A percentile compares a stretch with the other conserved stretches of the same genome.
These are phyloP conservation scores for Parazoanthus darwini DNA, from an alignment of 92 coral and sea anemone genomes.

Conservation along the genomic window DNA sequence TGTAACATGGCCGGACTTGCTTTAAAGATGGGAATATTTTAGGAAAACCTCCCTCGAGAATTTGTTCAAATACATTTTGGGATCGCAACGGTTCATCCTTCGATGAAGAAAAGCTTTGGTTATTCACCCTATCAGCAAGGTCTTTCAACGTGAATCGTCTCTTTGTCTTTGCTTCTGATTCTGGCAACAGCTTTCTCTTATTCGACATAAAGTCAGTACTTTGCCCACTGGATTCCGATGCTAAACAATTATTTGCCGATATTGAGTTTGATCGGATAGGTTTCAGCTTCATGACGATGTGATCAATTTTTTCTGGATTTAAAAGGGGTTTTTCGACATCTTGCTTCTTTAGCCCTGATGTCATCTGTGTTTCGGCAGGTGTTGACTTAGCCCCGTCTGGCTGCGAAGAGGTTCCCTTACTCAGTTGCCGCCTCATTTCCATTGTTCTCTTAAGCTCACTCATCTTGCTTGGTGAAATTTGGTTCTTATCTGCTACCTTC, in stretches of 20 bases:
- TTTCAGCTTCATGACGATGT: not conserved
- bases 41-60: not conserved
- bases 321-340: not conserved
- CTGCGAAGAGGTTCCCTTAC: not conserved
- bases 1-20: not conserved
- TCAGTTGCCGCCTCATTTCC: conserved; percentile 17
- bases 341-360: not conserved
- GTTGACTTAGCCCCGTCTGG: not conserved
- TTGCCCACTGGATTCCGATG: not conserved
- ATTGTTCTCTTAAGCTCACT: conserved; percentile 23
- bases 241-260: not conserved
- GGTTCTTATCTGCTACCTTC: conserved; percentile 1
- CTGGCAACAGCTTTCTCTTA: not conserved
- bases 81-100: not conserved
- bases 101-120: not conserved
- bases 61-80: not conserved
- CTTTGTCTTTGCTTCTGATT: not conserved
- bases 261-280: not conserved
- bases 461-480: conserved; percentile 17
- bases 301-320: not conserved
- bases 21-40: not conserved
- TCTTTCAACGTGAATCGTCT: not conserved
- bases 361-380: not conserved
- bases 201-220: not conserved
- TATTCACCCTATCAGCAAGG: not conserved